Evolutionary conservation across 2,797 vertebrate species (phyloP).

Genomic region (Peromyscus attwateri): DNA sequence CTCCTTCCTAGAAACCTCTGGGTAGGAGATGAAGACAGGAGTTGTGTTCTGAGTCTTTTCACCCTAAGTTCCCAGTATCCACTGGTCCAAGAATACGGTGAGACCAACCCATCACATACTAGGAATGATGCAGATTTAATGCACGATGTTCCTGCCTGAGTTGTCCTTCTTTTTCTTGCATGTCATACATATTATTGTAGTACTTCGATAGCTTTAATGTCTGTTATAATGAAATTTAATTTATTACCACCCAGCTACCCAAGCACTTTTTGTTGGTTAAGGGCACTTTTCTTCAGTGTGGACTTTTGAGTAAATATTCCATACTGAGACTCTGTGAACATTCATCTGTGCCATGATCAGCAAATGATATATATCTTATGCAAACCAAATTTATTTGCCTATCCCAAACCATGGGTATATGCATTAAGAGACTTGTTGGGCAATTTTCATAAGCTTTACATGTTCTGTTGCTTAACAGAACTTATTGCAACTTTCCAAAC

Average conservation of each 20-base stretch:
- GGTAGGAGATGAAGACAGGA: slow-evolving; percentile 63
- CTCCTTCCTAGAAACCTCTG: slow-evolving; percentile 83
- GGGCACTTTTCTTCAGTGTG: slow-evolving; percentile 87
- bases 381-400: slow-evolving; percentile 84
- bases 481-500: slow-evolving; percentile 78
- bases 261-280: slow-evolving; percentile 86
- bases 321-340: slow-evolving; percentile 87
- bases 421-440: slow-evolving; percentile 84
- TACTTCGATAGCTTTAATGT: slow-evolving; percentile 96
- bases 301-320: slow-evolving; percentile 90
- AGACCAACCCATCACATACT: slow-evolving; percentile 84
- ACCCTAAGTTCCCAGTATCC: slow-evolving; percentile 79
- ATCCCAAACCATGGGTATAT: slow-evolving; percentile 79
- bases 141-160: slow-evolving; percentile 92
- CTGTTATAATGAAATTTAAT: slow-evolving; percentile 93
- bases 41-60: slow-evolving; percentile 64
- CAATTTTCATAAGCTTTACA: slow-evolving; percentile 81
- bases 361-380: slow-evolving; percentile 81
- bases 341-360: slow-evolving; percentile 90
- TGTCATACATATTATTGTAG: slow-evolving; percentile 92
- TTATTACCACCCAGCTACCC: slow-evolving; percentile 93
- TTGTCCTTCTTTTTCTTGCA: slow-evolving; percentile 92
- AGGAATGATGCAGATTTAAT: slow-evolving; percentile 86
- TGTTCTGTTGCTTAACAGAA: slow-evolving; percentile 83
- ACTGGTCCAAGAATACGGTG: slow-evolving; percentile 77